A percentile compares a stretch with the other conserved stretches of the same genome.
These are phyloP conservation scores for Xenopus borealis DNA, from an alignment of 2,113 vertebrate genomes.

Conservation along the genomic window DNA sequence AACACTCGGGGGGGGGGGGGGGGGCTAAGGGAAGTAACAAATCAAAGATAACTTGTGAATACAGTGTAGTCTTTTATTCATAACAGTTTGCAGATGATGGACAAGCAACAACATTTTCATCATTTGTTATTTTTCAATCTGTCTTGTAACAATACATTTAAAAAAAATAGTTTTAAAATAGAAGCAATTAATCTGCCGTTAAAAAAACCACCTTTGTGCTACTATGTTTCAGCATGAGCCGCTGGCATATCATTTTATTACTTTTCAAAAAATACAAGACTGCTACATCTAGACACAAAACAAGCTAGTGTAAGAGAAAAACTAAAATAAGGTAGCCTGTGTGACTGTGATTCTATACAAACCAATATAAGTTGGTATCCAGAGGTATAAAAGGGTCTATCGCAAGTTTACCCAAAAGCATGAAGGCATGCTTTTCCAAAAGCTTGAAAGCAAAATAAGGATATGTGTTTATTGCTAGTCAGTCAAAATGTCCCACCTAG, in stretches of 20 bases:
- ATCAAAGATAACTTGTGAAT: no score
- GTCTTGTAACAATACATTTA: constrained; percentile 51
- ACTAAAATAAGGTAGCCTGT: constrained; percentile 57
- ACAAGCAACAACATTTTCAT: constrained; percentile 46
- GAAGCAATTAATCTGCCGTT: constrained; percentile 60
- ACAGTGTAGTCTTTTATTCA: no score
- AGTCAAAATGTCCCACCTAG: constrained; percentile 24
- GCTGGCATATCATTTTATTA: constrained; percentile 43
- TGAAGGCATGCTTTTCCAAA: no score
- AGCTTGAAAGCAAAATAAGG: constrained; percentile 60
- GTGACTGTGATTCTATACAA: constrained; percentile 51
- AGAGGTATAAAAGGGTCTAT: constrained; percentile 61
- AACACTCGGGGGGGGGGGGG: no score
- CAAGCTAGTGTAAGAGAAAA: constrained; percentile 54
- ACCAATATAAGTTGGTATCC: constrained; percentile 22
- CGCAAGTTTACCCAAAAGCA: constrained; percentile 38
- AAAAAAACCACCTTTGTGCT: constrained; percentile 65
- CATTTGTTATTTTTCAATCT: constrained; percentile 49
- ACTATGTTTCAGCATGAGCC: constrained; percentile 63
- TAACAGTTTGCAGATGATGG: constrained; percentile 19
- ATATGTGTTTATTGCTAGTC: constrained; percentile 61
- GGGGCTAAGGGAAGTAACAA: no score
- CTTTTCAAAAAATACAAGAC: constrained; percentile 51
- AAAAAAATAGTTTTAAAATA: constrained; percentile 62
- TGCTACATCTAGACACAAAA: constrained; percentile 67